Conservation (phyloP, 2,888 invertebrate genomes). For the Hirtodrosophila cameraria region DNA sequence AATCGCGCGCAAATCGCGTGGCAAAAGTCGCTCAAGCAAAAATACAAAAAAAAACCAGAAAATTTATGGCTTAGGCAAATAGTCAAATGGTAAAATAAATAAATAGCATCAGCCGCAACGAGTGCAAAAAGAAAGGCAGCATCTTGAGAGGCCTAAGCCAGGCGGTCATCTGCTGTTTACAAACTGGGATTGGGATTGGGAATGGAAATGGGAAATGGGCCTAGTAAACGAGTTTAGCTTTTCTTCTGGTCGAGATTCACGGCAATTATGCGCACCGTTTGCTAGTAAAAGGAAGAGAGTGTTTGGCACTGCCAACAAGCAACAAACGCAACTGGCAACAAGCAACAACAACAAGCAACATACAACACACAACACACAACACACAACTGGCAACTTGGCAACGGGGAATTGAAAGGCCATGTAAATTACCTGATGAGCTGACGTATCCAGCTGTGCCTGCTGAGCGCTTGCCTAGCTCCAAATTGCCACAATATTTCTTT, state of each 20-base stretch:
- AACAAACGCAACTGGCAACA: slow-evolving; percentile 11
- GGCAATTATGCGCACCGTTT: slow-evolving; percentile 73
- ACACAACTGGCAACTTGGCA: slow-evolving; percentile 38
- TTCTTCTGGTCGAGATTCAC: slow-evolving; percentile 67
- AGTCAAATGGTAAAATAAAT: slow-evolving; percentile 48
- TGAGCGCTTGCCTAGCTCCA: slow-evolving; percentile 39
- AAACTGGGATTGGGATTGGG: too few relatives aligned
- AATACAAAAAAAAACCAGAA: slow-evolving; percentile 11
- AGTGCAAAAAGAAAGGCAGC: slow-evolving; percentile 58
- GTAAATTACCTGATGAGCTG: slow-evolving; percentile 74
- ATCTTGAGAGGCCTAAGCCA: not conserved
- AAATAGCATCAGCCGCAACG: slow-evolving; percentile 28
- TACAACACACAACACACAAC: too few relatives aligned
- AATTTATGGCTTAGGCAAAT: slow-evolving; percentile 40
- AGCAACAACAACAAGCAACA: slow-evolving; percentile 22
- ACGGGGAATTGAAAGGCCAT: slow-evolving; percentile 76
- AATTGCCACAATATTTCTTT: slow-evolving; percentile 63
- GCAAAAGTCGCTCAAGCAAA: not conserved
- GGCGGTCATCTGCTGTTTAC: slow-evolving; percentile 41
- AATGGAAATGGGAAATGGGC: slow-evolving; percentile 29
- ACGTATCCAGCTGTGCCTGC: slow-evolving; percentile 70
- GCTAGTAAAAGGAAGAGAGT: slow-evolving; percentile 78
- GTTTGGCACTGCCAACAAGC: slow-evolving; percentile 55
- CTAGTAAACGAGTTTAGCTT: slow-evolving; percentile 50
- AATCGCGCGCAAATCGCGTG: too few relatives aligned